phyloP scores from a whole-genome alignment of 2,888 invertebrate species.

The Hirtodrosophila confusa region DNA sequence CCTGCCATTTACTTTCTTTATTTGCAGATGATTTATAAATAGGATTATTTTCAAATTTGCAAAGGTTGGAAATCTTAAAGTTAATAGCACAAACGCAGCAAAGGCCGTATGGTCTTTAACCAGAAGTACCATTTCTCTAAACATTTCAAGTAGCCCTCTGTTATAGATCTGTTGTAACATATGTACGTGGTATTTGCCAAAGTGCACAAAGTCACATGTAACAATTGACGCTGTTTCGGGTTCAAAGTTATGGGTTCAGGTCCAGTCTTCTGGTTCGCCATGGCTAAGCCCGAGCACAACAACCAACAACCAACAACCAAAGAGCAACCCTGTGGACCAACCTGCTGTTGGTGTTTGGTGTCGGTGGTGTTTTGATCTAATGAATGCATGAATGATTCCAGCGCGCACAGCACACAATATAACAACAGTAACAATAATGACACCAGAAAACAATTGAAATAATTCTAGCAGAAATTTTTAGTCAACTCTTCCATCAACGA shows the following conservation, averaged over 20 bases:
- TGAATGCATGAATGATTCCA: slow-evolving; percentile 78
- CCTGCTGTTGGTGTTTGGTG: slow-evolving; percentile 42
- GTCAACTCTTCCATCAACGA: slow-evolving; percentile 49
- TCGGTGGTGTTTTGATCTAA: slow-evolving; percentile 61
- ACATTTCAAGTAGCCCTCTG: slow-evolving; percentile 14
- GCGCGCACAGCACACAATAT: slow-evolving; percentile 34
- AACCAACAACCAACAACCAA: slow-evolving; percentile 13
- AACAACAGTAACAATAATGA: slow-evolving; percentile 66
- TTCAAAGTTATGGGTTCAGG: slow-evolving; percentile 46
- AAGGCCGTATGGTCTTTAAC: too few relatives aligned
- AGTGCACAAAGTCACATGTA: slow-evolving; percentile 5
- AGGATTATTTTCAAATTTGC: too few relatives aligned
- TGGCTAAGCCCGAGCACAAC: slow-evolving; percentile 3
- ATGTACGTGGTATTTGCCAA: not conserved
- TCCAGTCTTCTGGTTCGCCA: slow-evolving; percentile 13
- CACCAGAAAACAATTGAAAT: slow-evolving; percentile 78
- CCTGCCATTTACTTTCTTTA: too few relatives aligned
- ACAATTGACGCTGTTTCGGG: slow-evolving; percentile 33
- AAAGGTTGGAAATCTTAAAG: too few relatives aligned
- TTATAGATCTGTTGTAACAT: slow-evolving; percentile 1
- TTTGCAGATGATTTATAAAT: too few relatives aligned
- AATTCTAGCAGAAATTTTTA: slow-evolving; percentile 77
- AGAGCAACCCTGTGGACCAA: slow-evolving; percentile 28
- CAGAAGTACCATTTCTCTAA: not conserved
- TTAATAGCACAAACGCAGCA: too few relatives aligned